These are phyloP conservation scores for Xestia sexstrigata DNA, from an alignment of 2,888 invertebrate species.

Conservation along the genomic window DNA sequence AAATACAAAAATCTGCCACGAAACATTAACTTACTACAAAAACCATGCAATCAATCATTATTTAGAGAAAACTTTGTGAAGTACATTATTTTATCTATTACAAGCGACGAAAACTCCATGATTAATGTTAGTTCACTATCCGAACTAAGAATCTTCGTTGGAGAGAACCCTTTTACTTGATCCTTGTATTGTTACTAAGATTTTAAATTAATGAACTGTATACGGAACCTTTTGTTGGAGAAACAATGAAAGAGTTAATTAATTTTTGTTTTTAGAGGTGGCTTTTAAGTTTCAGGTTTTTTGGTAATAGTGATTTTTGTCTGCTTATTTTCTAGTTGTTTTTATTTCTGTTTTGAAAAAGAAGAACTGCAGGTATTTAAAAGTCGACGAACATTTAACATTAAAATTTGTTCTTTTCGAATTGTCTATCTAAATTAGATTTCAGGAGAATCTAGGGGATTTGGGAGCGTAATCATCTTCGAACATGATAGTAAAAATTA, in stretches of 20 bases:
- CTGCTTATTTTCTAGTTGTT: not conserved
- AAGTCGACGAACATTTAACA: no score
- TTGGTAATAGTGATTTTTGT: not conserved
- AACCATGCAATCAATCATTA: conserved; percentile 58
- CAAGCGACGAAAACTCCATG: conserved; percentile 54
- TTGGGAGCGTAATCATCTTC: no score
- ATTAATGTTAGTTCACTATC: conserved; percentile 63
- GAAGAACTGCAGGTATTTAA: no score
- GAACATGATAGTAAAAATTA: no score
- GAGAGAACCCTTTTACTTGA: conserved; percentile 55
- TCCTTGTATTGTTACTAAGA: conserved; percentile 74
- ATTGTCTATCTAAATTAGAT: no score
- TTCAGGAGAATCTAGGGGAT: no score
- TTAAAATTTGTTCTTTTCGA: no score
- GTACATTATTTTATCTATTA: conserved; percentile 58
- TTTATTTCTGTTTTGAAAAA: not conserved
- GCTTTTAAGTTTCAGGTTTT: conserved; percentile 6
- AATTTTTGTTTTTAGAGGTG: conserved; percentile 44
- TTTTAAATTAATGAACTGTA: conserved; percentile 80
- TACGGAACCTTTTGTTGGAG: conserved; percentile 68
- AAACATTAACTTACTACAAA: conserved; percentile 51
- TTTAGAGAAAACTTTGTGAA: conserved; percentile 55
- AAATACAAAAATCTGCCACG: not conserved
- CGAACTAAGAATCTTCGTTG: conserved; percentile 55
- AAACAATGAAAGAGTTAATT: conserved; percentile 74